phyloP scores from a whole-genome alignment of 2,888 invertebrate genomes.

The Xestobium rufovillosum region DNA sequence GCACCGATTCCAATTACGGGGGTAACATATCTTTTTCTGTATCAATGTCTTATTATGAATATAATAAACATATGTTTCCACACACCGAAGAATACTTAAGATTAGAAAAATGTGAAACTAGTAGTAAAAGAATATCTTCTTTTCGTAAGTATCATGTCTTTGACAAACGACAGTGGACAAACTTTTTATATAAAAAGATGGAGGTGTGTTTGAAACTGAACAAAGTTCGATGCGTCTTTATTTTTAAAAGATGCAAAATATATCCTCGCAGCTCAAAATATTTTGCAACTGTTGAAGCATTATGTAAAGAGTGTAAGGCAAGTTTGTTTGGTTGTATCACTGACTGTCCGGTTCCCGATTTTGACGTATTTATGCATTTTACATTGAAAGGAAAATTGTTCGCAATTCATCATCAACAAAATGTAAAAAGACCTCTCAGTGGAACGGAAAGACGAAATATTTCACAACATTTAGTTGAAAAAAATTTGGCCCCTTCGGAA shows the following conservation, averaged over 20 bases:
- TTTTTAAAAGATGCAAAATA: slow-evolving; percentile 7
- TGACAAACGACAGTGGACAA: background rate
- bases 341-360: background rate
- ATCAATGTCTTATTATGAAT: no score
- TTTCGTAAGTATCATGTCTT: background rate
- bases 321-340: background rate
- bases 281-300: background rate
- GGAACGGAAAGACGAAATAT: background rate
- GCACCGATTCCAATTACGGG: no score
- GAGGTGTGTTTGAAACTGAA: background rate
- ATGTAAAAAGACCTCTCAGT: slow-evolving; percentile 5
- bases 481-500: slow-evolving; percentile 1
- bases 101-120: no score
- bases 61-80: no score
- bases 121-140: background rate
- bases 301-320: slow-evolving; percentile 5
- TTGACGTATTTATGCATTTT: slow-evolving; percentile 3
- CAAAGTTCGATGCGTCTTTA: slow-evolving; percentile 7
- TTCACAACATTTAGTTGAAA: background rate
- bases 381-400: background rate
- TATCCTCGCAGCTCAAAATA: background rate
- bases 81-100: no score
- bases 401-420: background rate
- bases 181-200: background rate
- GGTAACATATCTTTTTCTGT: no score